phyloP scores from a whole-genome alignment of 2,888 invertebrate species.

The Nomada goodeniana region DNA sequence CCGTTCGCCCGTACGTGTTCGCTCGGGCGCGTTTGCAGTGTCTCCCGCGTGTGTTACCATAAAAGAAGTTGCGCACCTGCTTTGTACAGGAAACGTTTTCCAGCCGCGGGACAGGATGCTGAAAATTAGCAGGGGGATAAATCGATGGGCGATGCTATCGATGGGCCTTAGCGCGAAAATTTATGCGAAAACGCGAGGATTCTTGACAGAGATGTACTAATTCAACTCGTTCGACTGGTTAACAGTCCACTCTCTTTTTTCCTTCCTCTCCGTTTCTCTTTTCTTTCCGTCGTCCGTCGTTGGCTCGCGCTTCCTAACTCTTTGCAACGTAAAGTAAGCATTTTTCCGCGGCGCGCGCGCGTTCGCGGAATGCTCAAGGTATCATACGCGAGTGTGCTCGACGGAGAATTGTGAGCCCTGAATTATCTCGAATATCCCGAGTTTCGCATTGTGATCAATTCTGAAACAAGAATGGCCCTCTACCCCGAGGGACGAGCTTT shows the following conservation, averaged over 20 bases:
- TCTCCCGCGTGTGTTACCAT: neutral
- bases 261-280: no score
- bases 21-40: neutral
- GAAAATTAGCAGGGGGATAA: slow-evolving; percentile 35
- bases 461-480: neutral
- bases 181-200: slow-evolving; percentile 12
- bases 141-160: slow-evolving; percentile 16
- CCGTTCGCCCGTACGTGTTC: neutral
- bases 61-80: slow-evolving; percentile 42
- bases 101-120: slow-evolving; percentile 23
- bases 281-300: no score
- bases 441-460: slow-evolving; percentile 17
- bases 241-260: neutral
- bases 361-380: no score
- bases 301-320: no score
- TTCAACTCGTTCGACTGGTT: neutral
- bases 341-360: no score
- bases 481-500: neutral
- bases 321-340: no score
- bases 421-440: neutral
- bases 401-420: neutral
- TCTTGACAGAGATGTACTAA: neutral
- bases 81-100: slow-evolving; percentile 32
- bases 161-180: neutral
- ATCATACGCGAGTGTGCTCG: no score